These are phyloP conservation scores for Ginglymostoma cirratum DNA, from an alignment of 2,113 vertebrate species.

Conservation along the genomic window DNA sequence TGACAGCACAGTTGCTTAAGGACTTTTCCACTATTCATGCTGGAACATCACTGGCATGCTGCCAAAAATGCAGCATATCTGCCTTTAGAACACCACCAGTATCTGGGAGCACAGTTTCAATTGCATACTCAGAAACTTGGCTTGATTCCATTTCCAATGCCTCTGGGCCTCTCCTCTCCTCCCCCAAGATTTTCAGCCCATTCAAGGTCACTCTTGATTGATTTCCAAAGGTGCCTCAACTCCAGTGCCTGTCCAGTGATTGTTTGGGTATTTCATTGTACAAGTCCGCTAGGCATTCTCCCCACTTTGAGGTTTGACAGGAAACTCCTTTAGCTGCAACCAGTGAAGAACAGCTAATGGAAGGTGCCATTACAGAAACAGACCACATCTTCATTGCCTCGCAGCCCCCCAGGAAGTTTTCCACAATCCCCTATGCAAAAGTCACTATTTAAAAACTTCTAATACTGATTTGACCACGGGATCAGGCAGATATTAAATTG, in stretches of 20 bases:
- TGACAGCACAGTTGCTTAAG: background rate
- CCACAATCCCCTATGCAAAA: background rate
- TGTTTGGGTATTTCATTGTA: too few relatives aligned
- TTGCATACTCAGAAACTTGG: background rate
- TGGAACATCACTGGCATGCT: background rate
- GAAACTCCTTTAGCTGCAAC: background rate
- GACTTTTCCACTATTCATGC: too few relatives aligned
- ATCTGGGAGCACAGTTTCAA: too few relatives aligned
- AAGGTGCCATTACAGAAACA: background rate
- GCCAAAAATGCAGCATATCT: background rate
- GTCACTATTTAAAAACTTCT: background rate
- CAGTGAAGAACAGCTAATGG: too few relatives aligned
- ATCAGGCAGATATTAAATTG: background rate
- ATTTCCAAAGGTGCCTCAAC: background rate
- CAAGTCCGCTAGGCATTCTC: too few relatives aligned
- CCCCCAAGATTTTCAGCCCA: background rate
- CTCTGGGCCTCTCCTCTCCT: background rate
- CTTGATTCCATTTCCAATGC: background rate
- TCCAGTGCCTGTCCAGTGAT: background rate
- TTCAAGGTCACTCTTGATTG: background rate
- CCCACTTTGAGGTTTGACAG: background rate
- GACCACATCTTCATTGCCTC: background rate
- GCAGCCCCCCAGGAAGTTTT: background rate
- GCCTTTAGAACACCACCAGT: too few relatives aligned
- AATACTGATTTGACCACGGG: background rate